phyloP scores from a whole-genome alignment of 2,113 vertebrate species.

The Ptychochromis oligacanthus region DNA sequence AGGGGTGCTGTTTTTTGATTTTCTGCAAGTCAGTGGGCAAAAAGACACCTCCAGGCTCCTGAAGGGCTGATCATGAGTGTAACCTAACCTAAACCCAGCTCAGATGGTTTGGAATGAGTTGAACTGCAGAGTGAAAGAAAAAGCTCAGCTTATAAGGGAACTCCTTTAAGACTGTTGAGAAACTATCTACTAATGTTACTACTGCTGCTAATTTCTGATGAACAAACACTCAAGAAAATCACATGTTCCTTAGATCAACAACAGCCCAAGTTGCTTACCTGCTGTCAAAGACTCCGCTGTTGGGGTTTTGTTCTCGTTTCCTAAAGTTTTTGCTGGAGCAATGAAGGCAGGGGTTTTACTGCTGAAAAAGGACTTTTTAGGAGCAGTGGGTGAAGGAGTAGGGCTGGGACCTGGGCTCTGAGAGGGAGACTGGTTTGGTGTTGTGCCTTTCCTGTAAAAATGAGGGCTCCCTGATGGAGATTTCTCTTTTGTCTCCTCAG shows the following conservation, averaged over 20 bases:
- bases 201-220: background rate
- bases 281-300: slow-evolving; percentile 76
- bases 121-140: background rate
- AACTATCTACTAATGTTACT: background rate
- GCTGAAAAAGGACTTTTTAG: slow-evolving; percentile 79
- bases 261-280: slow-evolving; percentile 29
- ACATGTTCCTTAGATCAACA: background rate
- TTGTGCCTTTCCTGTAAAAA: slow-evolving; percentile 98
- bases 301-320: slow-evolving; percentile 80
- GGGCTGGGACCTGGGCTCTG: slow-evolving; percentile 82
- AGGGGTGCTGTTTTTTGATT: background rate
- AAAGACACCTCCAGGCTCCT: background rate
- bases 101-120: background rate
- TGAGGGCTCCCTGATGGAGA: slow-evolving; percentile 91
- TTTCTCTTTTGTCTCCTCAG: slow-evolving; percentile 87
- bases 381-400: slow-evolving; percentile 80
- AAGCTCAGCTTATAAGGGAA: background rate
- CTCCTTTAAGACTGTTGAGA: background rate
- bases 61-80: background rate
- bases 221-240: background rate
- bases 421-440: slow-evolving; percentile 86
- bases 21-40: background rate
- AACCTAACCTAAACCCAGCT: background rate
- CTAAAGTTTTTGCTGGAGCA: slow-evolving; percentile 74
- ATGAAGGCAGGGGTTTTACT: slow-evolving; percentile 46